A percentile compares a stretch with the other conserved stretches of the same genome.
Evolutionary conservation across 2,797 vertebrate genomes (phyloP).

Genomic region (Microctenopoma steveboyesi): DNA sequence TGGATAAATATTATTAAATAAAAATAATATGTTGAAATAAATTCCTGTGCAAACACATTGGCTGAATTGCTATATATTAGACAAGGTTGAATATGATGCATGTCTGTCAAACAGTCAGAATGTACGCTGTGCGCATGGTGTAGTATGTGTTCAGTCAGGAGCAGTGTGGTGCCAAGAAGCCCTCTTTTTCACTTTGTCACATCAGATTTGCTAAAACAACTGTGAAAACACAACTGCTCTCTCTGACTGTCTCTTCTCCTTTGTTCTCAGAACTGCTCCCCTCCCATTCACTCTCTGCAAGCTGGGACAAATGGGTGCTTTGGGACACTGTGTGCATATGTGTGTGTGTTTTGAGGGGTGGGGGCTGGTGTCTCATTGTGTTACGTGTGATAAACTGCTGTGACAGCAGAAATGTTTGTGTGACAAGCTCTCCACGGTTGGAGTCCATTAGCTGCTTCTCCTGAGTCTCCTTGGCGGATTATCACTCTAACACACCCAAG

Average conservation of each 20-base stretch:
- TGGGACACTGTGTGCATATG: constrained; percentile 56
- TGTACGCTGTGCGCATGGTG: constrained; percentile 24
- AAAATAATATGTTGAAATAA: background rate
- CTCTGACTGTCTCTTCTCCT: constrained; percentile 70
- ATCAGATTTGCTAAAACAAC: constrained; percentile 91
- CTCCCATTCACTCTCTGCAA: constrained; percentile 59
- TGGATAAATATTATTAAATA: background rate
- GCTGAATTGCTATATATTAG: background rate
- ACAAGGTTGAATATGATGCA: constrained; percentile 21
- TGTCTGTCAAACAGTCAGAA: constrained; percentile 8
- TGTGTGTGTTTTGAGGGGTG: constrained; percentile 3
- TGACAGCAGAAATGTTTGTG: constrained; percentile 87
- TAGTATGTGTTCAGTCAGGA: constrained; percentile 65
- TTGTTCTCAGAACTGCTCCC: constrained; percentile 63
- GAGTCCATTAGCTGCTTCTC: constrained; percentile 82
- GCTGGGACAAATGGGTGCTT: constrained; percentile 85
- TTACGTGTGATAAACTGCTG: constrained; percentile 80
- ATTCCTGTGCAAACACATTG: background rate
- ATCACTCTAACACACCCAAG: constrained; percentile 57
- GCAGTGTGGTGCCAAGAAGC: constrained; percentile 82
- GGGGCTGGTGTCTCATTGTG: constrained; percentile 51
- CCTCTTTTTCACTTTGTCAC: constrained; percentile 88
- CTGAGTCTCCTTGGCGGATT: constrained; percentile 78
- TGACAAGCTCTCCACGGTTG: constrained; percentile 79
- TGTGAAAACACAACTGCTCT: constrained; percentile 87